Evolutionary conservation across 2,797 vertebrate genomes (phyloP).

Genomic region (Scyliorhinus canicula): DNA sequence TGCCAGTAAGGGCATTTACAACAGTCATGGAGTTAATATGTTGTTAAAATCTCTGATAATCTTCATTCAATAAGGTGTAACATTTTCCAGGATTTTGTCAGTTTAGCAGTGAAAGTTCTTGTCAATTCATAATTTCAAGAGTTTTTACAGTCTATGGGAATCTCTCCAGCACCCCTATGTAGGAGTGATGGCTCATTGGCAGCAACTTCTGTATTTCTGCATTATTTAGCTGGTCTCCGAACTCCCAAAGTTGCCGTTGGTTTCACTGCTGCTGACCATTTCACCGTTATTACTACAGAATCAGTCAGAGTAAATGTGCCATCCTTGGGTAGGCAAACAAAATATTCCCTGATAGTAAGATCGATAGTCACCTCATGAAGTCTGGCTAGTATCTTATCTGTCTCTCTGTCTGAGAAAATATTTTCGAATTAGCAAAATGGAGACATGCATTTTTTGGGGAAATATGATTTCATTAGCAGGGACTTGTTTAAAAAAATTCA

Average conservation of each 20-base stretch:
- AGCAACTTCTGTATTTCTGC: background rate
- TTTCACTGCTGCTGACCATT: background rate
- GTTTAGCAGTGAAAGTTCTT: background rate
- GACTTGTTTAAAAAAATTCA: background rate
- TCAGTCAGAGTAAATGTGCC: fast-evolving
- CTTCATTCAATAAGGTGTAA: no score
- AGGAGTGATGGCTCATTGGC: background rate
- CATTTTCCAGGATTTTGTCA: background rate
- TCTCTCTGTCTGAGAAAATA: background rate
- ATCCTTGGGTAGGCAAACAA: background rate
- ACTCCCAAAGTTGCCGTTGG: background rate
- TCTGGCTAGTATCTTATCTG: background rate
- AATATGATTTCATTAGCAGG: background rate
- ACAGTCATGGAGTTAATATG: background rate
- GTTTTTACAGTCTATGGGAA: background rate
- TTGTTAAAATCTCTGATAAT: background rate
- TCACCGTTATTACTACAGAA: background rate
- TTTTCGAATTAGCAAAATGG: background rate
- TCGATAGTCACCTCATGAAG: background rate
- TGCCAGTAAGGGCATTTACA: background rate
- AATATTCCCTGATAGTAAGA: background rate
- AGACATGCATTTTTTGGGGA: background rate
- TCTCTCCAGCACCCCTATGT: no score
- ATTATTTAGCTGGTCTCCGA: background rate
- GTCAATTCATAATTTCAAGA: background rate